Base-by-base conservation (phyloP, 2,113 vertebrate genomes). In the Noctilio leporinus region DNA sequence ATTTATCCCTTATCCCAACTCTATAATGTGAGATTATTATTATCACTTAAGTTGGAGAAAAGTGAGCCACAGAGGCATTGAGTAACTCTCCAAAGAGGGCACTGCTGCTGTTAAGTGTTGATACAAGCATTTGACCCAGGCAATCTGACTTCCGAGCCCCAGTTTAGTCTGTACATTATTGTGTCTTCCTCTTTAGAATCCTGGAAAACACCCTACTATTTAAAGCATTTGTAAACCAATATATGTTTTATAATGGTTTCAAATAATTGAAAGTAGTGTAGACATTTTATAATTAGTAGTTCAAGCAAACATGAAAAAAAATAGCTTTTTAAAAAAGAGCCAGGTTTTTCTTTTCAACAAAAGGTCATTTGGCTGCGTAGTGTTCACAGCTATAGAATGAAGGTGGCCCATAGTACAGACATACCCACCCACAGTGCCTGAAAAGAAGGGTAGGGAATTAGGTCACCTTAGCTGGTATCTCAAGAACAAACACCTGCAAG, bases 291-390 rank as follows among this genome's bases (percentile, higher is more conserved):
- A 95, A 86, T 49, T 72, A 20, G 20, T n/a, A 45, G 70, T 53
- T 93, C 85, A 91, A 92, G 59, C n/a, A 96, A 94, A 91, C 5
- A 26, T 5, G n/a, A 24, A 78, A 14, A 15, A 38, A 64, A 96
- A 35, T 7, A 51, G 28, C 65, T 93, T 90, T 87, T 72, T 7
- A 20, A 91, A 80, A 92, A n/a, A 64, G 15, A 65, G 88, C 16
- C 45, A 26, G 77, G 47, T 65, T 96, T 91, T 85, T 78, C 65
- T 95, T 93, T 57, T 40, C 33, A 92, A 45, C 35, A 57, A 81
- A 94, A 92, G n/a, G 20, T 86, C 72, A 82, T 3, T 55, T 28
- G 30, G 38, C 62, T 80, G 92, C 72, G 38, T 85, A 82, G 6
- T 92, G 24, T 86, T 86, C 92, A 35, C 16, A 84, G 80, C 53